A percentile compares a stretch with the other conserved stretches of the same genome.
Evolutionary conservation across 2,797 vertebrate species (phyloP).

Genomic region (Semaprochilodus insignis): DNA sequence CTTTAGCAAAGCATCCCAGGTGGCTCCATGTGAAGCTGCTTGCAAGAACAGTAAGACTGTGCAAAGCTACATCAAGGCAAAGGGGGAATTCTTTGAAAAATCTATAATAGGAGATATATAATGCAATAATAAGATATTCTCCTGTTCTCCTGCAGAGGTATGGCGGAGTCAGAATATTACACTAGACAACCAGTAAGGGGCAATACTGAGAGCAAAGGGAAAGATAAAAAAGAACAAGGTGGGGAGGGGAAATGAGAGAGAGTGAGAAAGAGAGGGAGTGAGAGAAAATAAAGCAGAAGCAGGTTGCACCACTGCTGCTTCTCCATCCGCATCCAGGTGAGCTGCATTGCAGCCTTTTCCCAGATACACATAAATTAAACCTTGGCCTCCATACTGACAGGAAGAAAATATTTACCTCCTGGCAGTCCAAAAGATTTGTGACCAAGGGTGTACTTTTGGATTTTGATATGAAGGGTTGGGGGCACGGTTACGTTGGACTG

Average conservation of each 20-base stretch:
- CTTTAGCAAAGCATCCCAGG: too few species aligned
- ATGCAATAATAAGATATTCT: neutral
- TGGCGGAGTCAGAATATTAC: neutral
- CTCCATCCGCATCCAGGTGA: conserved; percentile 32
- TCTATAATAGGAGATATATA: neutral
- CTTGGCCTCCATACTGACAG: neutral
- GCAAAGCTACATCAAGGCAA: neutral
- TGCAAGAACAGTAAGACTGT: too few species aligned
- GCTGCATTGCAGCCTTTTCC: conserved; percentile 51
- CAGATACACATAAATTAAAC: conserved; percentile 36
- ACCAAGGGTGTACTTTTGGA: neutral
- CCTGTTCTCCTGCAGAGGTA: too few species aligned
- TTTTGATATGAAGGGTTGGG: too few species aligned
- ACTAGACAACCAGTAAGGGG: neutral
- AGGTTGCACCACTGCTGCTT: conserved; percentile 41
- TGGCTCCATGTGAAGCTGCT: too few species aligned
- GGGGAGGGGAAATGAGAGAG: conserved; percentile 1
- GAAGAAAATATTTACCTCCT: neutral
- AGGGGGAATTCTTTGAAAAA: neutral
- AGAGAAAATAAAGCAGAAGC: conserved; percentile 44
- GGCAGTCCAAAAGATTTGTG: neutral
- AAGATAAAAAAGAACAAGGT: neutral
- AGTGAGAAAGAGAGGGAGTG: conserved; percentile 45
- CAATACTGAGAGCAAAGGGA: conserved; percentile 10
- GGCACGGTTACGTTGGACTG: neutral